Percentiles rank a stretch among this genome's conserved stretches.
These are phyloP conservation scores for Lycia hirtaria DNA, from an alignment of 2,888 invertebrate species.

Conservation along the genomic window DNA sequence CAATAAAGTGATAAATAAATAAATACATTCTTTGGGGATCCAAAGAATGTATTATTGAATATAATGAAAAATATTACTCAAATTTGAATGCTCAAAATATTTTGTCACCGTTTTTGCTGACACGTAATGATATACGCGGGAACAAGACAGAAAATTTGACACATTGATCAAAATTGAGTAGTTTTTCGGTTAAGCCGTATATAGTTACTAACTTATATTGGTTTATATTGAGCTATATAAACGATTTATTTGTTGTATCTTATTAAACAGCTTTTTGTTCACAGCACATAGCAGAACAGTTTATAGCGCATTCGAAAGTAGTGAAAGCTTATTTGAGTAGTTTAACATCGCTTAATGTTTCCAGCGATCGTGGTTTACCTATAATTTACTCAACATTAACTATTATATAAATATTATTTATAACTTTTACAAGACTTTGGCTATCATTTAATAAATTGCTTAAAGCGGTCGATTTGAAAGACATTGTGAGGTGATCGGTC, in stretches of 20 bases:
- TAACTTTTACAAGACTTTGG: slow-evolving; percentile 23
- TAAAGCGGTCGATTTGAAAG: slow-evolving; percentile 20
- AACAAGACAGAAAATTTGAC: no score
- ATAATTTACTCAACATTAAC: slow-evolving; percentile 55
- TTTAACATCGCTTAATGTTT: slow-evolving; percentile 49
- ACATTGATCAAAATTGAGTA: no score
- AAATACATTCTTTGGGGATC: no score
- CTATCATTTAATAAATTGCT: slow-evolving; percentile 1
- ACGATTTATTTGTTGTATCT: slow-evolving; percentile 39
- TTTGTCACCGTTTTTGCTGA: no score
- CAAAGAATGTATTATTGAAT: no score
- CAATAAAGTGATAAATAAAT: no score
- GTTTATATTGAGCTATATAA: neutral
- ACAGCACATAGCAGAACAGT: slow-evolving; percentile 51
- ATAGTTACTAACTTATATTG: no score
- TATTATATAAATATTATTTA: slow-evolving; percentile 38
- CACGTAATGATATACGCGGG: no score
- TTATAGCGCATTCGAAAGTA: slow-evolving; percentile 52
- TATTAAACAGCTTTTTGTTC: slow-evolving; percentile 52
- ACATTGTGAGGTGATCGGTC: slow-evolving; percentile 21
- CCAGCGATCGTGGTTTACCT: slow-evolving; percentile 51
- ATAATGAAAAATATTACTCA: no score
- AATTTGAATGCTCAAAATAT: no score
- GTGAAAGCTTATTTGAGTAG: slow-evolving; percentile 61
- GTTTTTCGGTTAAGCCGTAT: no score